phyloP scores from a whole-genome alignment of 2,888 invertebrate genomes.

The Hirtodrosophila alboralis region DNA sequence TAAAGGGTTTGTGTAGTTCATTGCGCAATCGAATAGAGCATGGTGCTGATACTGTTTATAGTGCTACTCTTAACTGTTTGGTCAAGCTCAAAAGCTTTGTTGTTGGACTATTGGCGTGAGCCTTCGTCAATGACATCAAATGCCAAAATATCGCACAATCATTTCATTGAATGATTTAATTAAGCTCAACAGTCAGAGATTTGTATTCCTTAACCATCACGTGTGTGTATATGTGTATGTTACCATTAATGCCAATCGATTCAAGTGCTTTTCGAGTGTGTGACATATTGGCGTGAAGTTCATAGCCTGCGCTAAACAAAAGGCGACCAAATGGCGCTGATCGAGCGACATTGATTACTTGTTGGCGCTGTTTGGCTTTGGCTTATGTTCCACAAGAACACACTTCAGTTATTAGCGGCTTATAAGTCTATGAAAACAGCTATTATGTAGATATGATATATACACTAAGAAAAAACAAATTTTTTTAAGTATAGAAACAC shows the following conservation, averaged over 20 bases:
- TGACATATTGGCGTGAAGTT: slow-evolving; percentile 80
- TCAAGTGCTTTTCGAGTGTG: slow-evolving; percentile 72
- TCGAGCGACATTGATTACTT: slow-evolving; percentile 75
- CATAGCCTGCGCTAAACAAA: slow-evolving; percentile 62
- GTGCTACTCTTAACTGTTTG: slow-evolving; percentile 6
- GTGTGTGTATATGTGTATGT: slow-evolving; percentile 21
- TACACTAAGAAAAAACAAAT: no score
- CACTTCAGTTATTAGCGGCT: slow-evolving; percentile 67
- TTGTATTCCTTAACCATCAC: slow-evolving; percentile 29
- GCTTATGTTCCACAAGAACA: slow-evolving; percentile 54
- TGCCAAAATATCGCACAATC: slow-evolving; percentile 76
- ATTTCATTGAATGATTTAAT: slow-evolving; percentile 79
- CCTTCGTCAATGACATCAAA: slow-evolving; percentile 75
- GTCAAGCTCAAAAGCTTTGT: slow-evolving; percentile 15
- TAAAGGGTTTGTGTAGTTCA: slow-evolving; percentile 33
- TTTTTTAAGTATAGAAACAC: no score
- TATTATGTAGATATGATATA: slow-evolving; percentile 39
- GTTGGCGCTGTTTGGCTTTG: slow-evolving; percentile 27
- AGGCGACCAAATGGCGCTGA: slow-evolving; percentile 76
- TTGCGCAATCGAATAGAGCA: slow-evolving; percentile 45
- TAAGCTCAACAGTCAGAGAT: slow-evolving; percentile 70
- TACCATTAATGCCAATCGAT: slow-evolving; percentile 46
- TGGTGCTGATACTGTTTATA: slow-evolving; percentile 6
- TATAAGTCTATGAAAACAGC: slow-evolving; percentile 33
- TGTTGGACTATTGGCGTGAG: slow-evolving; percentile 33